These are phyloP conservation scores for Agonopterix heracliana DNA, from an alignment of 2,888 invertebrate genomes.

Conservation along the genomic window DNA sequence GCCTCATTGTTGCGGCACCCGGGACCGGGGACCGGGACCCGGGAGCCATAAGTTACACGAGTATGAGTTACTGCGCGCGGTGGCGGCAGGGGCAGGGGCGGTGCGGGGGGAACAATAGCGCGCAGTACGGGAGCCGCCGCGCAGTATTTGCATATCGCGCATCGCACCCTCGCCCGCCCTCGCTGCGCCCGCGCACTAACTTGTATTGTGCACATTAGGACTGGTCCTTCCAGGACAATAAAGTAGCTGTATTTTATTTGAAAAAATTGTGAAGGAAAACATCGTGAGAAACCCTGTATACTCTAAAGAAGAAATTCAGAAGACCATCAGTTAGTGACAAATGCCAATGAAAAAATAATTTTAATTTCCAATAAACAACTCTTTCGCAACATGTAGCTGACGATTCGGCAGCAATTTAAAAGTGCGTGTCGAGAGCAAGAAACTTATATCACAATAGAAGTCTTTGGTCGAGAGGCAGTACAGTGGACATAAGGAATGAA, in stretches of 20 bases:
- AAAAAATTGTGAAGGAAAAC: background rate
- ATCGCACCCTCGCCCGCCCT: slow-evolving; percentile 33
- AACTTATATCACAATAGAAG: too few relatives aligned
- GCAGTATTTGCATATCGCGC: slow-evolving; percentile 59
- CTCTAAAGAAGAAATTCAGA: too few relatives aligned
- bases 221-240: slow-evolving; percentile 3
- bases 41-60: slow-evolving; percentile 54
- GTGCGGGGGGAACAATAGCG: slow-evolving; percentile 46
- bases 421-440: too few relatives aligned
- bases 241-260: too few relatives aligned
- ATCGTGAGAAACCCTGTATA: background rate
- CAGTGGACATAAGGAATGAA: too few relatives aligned
- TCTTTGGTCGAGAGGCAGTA: too few relatives aligned
- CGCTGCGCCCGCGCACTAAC: slow-evolving; percentile 5
- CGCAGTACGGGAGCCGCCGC: slow-evolving; percentile 59
- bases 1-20: too few relatives aligned
- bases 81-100: slow-evolving; percentile 9
- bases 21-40: slow-evolving; percentile 10
- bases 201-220: slow-evolving; percentile 9
- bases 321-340: too few relatives aligned
- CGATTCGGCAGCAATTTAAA: too few relatives aligned
- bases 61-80: slow-evolving; percentile 24
- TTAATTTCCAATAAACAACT: too few relatives aligned
- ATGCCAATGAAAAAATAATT: too few relatives aligned
- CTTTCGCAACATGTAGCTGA: too few relatives aligned